Conservation (phyloP, 2,888 invertebrate species). For the Ennomos erosarius region DNA sequence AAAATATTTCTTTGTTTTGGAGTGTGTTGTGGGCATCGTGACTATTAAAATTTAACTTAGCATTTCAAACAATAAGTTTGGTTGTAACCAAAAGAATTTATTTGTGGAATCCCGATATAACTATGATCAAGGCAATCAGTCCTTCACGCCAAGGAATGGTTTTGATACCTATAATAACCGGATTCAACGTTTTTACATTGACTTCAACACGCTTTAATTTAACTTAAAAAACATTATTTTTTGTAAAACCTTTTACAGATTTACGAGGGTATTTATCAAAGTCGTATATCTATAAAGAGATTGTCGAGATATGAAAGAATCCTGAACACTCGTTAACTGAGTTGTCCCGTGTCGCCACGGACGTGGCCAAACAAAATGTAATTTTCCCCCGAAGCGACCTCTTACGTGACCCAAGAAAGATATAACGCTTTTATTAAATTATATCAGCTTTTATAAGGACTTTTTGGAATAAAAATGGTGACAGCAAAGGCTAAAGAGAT, state of each 20-base stretch:
- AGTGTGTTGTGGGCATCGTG: no score
- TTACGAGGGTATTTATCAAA: slow-evolving; percentile 40
- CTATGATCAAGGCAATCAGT: no score
- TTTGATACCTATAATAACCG: no score
- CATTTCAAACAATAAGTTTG: no score
- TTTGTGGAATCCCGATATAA: no score
- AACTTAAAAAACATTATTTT: neutral
- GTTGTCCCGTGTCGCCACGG: slow-evolving; percentile 78
- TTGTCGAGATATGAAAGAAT: slow-evolving; percentile 77
- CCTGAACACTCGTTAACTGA: slow-evolving; percentile 79
- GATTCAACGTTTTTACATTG: neutral
- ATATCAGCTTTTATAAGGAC: slow-evolving; percentile 78
- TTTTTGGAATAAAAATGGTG: slow-evolving; percentile 68
- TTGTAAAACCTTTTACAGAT: slow-evolving; percentile 9
- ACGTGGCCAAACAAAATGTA: slow-evolving; percentile 84
- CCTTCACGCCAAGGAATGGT: no score
- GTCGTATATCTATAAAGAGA: slow-evolving; percentile 60
- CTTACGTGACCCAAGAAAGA: slow-evolving; percentile 83
- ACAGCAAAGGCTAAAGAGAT: slow-evolving; percentile 65
- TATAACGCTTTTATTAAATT: slow-evolving; percentile 83
- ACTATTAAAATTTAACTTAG: no score
- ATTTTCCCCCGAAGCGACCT: slow-evolving; percentile 79
- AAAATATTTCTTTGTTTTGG: no score
- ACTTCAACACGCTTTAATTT: neutral
- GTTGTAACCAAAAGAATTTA: no score